Conservation (phyloP, 2,797 vertebrate genomes). For the Eulemur rubriventer region DNA sequence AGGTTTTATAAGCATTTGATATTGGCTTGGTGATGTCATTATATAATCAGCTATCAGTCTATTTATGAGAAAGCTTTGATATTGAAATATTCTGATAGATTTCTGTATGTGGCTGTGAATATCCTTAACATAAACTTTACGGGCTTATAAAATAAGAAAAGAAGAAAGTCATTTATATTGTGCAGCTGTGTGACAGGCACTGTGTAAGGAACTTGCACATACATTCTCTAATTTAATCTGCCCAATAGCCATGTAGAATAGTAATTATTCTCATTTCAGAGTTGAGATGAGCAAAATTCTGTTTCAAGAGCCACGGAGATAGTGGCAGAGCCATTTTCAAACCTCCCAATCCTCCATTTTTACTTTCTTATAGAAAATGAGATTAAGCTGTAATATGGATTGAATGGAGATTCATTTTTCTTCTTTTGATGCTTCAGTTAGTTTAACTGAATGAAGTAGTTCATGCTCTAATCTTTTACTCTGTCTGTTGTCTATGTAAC, state of each 20-base stretch:
- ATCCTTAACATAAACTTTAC: not conserved
- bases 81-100: not conserved
- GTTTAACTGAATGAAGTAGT: not conserved
- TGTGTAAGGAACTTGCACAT: not conserved
- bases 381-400: not conserved
- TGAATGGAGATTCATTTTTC: not conserved
- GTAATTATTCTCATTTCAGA: not conserved
- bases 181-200: not conserved
- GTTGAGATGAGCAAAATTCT: not conserved
- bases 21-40: not conserved
- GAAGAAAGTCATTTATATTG: not conserved
- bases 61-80: not conserved
- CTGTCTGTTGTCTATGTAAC: not conserved
- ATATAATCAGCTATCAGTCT: not conserved
- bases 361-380: not conserved
- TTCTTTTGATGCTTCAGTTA: not conserved
- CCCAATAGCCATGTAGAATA: not conserved
- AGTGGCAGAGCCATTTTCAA: not conserved
- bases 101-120: not conserved
- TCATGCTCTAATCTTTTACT: not conserved
- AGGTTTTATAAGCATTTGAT: not conserved
- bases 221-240: not conserved
- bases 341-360: not conserved
- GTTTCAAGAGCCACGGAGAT: not conserved
- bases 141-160: not conserved